Percentiles rank a stretch among this genome's conserved stretches.
These are phyloP conservation scores for Sesia bembeciformis DNA, from an alignment of 2,888 invertebrate species.

Conservation along the genomic window DNA sequence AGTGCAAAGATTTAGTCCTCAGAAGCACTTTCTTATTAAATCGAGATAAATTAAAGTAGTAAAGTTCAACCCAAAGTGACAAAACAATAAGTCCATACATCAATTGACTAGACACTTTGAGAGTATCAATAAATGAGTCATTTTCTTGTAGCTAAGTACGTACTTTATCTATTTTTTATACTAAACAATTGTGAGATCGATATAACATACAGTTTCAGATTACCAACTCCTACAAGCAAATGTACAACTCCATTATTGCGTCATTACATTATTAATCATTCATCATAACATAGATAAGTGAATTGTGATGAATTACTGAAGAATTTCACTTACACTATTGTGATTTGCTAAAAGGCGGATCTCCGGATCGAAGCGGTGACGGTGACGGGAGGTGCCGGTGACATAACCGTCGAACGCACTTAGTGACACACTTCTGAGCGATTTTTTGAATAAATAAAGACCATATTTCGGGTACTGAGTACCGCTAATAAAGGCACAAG, in stretches of 20 bases:
- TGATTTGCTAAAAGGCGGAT: constrained; percentile 30
- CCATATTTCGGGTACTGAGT: constrained; percentile 1
- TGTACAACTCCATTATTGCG: not conserved
- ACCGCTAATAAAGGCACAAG: too few relatives aligned
- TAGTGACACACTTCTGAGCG: constrained; percentile 36
- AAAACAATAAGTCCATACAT: too few relatives aligned
- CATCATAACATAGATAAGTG: not conserved
- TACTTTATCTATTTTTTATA: too few relatives aligned
- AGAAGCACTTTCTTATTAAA: too few relatives aligned
- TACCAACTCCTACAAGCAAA: not conserved
- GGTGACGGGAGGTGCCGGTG: constrained; percentile 17
- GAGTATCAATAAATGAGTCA: too few relatives aligned
- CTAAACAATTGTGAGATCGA: too few relatives aligned
- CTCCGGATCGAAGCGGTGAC: constrained; percentile 25
- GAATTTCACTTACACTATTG: constrained; percentile 27
- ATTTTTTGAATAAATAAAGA: constrained; percentile 36
- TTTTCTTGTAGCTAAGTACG: too few relatives aligned
- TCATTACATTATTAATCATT: not conserved
- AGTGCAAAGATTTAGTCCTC: too few relatives aligned
- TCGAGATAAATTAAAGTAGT: too few relatives aligned
- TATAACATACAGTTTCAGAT: too few relatives aligned
- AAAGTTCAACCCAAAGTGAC: too few relatives aligned
- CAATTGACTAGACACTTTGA: too few relatives aligned
- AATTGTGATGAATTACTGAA: constrained; percentile 16
- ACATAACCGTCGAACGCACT: constrained; percentile 40